Percentiles rank a stretch among this genome's conserved stretches.
Evolutionary conservation across 1,140 invertebrate genomes (phyloP).

Genomic region (Drosophila pectinifera): DNA sequence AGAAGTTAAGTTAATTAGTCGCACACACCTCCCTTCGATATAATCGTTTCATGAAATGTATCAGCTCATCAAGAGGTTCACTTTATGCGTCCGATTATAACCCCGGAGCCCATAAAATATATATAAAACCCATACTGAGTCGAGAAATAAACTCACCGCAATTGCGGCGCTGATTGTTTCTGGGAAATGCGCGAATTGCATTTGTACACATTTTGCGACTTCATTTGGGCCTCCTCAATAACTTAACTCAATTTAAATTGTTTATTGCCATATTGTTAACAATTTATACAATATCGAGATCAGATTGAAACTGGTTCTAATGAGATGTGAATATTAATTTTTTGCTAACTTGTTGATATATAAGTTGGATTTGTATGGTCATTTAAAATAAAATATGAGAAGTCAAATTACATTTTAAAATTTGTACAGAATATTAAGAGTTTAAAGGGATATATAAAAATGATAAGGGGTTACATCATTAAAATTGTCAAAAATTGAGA

Average conservation of each 20-base stretch:
- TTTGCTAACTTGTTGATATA: not conserved
- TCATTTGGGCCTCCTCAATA: slow-evolving; percentile 46
- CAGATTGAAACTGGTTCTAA: slow-evolving; percentile 36
- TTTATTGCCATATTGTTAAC: slow-evolving; percentile 25
- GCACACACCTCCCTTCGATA: slow-evolving; percentile 17
- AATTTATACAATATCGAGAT: slow-evolving; percentile 12
- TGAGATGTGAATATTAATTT: slow-evolving; percentile 16
- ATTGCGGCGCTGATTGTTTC: slow-evolving; percentile 41
- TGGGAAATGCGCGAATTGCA: slow-evolving; percentile 35
- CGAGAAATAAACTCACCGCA: slow-evolving; percentile 31
- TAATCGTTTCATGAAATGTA: slow-evolving; percentile 20
- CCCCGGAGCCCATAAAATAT: slow-evolving; percentile 34
- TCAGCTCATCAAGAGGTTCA: slow-evolving; percentile 47
- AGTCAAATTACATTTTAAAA: too few relatives aligned
- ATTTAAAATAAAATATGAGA: too few relatives aligned
- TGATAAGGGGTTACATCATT: too few relatives aligned
- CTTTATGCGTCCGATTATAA: slow-evolving; percentile 48
- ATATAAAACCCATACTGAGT: slow-evolving; percentile 35
- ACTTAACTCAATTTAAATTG: slow-evolving; percentile 32
- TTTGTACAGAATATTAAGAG: too few relatives aligned
- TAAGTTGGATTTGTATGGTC: too few relatives aligned
- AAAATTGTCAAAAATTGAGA: too few relatives aligned
- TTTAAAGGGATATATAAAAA: too few relatives aligned
- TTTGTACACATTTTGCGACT: slow-evolving; percentile 43
- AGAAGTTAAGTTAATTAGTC: slow-evolving; percentile 24